phyloP scores from a whole-genome alignment of 2,797 vertebrate species.

The Sarcoramphus papa region DNA sequence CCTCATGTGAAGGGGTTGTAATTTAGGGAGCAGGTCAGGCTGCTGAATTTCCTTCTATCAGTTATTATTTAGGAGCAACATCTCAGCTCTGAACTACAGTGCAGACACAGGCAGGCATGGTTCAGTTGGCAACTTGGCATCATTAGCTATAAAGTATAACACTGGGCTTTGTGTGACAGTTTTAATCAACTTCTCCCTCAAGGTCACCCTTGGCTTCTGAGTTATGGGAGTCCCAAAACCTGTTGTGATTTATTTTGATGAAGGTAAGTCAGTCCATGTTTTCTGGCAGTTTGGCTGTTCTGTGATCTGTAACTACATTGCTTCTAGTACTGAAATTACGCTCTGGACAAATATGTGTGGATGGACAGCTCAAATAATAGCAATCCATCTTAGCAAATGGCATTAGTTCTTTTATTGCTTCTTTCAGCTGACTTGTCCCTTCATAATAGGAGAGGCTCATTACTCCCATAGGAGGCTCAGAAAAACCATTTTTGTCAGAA shows the following conservation, averaged over 20 bases:
- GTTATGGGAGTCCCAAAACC: slow-evolving; percentile 52
- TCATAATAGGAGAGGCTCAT: slow-evolving; percentile 35
- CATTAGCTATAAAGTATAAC: slow-evolving; percentile 44
- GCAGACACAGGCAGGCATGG: not conserved
- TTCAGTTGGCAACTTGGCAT: slow-evolving; percentile 24
- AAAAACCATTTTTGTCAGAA: not conserved
- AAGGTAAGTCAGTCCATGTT: slow-evolving; percentile 57
- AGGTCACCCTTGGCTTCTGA: slow-evolving; percentile 65
- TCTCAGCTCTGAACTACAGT: not conserved
- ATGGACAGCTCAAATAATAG: slow-evolving; percentile 62
- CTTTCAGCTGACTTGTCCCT: slow-evolving; percentile 48
- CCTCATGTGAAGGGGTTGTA: not conserved
- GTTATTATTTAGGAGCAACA: not conserved
- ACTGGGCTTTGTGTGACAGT: slow-evolving; percentile 42
- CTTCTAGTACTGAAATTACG: slow-evolving; percentile 48
- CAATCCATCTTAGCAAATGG: slow-evolving; percentile 56
- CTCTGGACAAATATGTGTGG: slow-evolving; percentile 40
- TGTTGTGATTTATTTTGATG: slow-evolving; percentile 69
- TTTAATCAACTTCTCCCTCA: slow-evolving; percentile 68
- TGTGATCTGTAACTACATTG: slow-evolving; percentile 65
- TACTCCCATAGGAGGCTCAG: slow-evolving; percentile 16
- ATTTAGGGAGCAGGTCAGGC: not conserved
- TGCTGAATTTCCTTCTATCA: not conserved
- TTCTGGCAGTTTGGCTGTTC: slow-evolving; percentile 58
- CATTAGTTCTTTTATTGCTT: slow-evolving; percentile 46